These are phyloP conservation scores for Cyanistes caeruleus DNA, from an alignment of 2,113 vertebrate species.

Conservation along the genomic window DNA sequence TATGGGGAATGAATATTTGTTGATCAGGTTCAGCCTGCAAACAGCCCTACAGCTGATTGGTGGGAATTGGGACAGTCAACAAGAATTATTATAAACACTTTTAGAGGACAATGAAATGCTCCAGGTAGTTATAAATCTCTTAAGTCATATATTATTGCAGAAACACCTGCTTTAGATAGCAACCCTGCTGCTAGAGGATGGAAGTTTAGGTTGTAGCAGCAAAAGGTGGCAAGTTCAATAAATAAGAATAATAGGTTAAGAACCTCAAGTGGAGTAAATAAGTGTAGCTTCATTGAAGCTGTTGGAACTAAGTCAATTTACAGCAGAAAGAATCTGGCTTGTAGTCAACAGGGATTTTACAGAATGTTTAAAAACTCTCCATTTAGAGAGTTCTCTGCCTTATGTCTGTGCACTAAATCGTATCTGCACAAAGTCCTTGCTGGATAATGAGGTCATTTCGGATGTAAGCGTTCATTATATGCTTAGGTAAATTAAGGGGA, in stretches of 20 bases:
- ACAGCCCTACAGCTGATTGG: neutral
- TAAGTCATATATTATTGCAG: neutral
- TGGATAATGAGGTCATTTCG: slow-evolving; percentile 32
- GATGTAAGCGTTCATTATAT: neutral
- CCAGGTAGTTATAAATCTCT: neutral
- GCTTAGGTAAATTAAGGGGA: slow-evolving; percentile 25
- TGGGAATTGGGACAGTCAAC: neutral
- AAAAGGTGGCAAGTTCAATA: slow-evolving; percentile 30
- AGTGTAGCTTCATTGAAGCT: slow-evolving; percentile 23
- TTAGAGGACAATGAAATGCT: neutral
- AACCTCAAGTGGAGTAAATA: slow-evolving; percentile 38
- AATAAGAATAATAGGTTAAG: slow-evolving; percentile 45
- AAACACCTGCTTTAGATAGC: slow-evolving; percentile 45
- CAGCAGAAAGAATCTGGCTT: slow-evolving; percentile 42
- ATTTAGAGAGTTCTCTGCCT: slow-evolving; percentile 9
- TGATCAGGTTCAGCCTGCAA: neutral
- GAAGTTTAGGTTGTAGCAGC: slow-evolving; percentile 10
- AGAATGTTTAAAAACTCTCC: slow-evolving; percentile 29
- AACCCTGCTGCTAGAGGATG: slow-evolving; percentile 1
- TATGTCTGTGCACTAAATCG: neutral
- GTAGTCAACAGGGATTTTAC: slow-evolving; percentile 32
- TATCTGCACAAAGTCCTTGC: neutral
- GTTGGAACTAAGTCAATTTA: slow-evolving; percentile 48
- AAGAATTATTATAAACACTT: slow-evolving; percentile 11
- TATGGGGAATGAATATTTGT: neutral